phyloP scores from a whole-genome alignment of 2,113 vertebrate genomes.

The Semicossyphus pulcher region DNA sequence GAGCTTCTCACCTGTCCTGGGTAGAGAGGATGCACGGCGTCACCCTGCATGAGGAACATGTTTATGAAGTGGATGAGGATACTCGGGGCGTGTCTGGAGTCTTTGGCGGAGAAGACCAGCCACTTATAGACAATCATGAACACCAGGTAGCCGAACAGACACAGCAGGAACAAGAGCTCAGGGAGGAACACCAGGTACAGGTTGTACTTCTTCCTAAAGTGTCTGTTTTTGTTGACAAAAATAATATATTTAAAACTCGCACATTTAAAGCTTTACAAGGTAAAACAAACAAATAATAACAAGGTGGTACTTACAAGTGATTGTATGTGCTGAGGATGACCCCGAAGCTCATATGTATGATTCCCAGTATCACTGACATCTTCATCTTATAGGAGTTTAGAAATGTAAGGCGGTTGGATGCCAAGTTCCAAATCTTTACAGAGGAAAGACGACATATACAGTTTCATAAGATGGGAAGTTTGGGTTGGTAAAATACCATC shows the following conservation, averaged over 20 bases:
- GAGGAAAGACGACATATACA: too few relatives aligned
- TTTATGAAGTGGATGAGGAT: constrained; percentile 97
- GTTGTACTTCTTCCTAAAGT: constrained; percentile 91
- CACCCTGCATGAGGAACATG: constrained; percentile 92
- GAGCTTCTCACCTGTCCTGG: constrained; percentile 87
- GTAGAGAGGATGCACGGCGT: constrained; percentile 80
- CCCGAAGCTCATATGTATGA: constrained; percentile 96
- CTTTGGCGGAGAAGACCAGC: constrained; percentile 85
- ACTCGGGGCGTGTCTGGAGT: constrained; percentile 89
- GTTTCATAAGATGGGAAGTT: too few relatives aligned
- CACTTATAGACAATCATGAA: constrained; percentile 98
- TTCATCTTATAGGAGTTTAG: constrained; percentile 99
- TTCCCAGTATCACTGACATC: constrained; percentile 97
- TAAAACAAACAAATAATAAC: background rate
- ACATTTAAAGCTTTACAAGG: background rate
- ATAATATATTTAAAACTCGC: background rate
- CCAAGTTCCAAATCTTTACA: constrained; percentile 94
- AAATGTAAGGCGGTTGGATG: constrained; percentile 93
- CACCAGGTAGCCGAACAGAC: constrained; percentile 95
- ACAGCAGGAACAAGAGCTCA: constrained; percentile 94
- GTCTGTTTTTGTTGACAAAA: constrained; percentile 75
- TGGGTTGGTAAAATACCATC: too few relatives aligned
- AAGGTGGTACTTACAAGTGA: constrained; percentile 89
- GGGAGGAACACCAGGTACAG: constrained; percentile 93
- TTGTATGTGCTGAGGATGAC: constrained; percentile 92